phyloP scores from a whole-genome alignment of 2,797 vertebrate species.

The Helarctos malayanus region DNA sequence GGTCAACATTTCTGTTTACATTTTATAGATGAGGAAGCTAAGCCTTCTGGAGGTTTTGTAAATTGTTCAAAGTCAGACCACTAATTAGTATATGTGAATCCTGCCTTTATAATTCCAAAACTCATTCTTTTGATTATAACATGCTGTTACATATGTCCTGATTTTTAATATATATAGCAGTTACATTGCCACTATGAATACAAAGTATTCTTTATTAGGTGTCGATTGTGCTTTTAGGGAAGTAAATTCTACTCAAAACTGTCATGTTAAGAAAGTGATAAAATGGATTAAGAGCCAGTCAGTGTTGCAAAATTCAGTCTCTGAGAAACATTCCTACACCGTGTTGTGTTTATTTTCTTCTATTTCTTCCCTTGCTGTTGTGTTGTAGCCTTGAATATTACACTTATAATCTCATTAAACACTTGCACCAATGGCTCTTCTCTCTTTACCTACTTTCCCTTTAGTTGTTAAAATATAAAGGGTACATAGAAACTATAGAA shows the following conservation, averaged over 20 bases:
- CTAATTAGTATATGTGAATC: constrained; percentile 6
- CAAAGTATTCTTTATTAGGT: not conserved
- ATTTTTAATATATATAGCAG: not conserved
- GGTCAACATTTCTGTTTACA: not conserved
- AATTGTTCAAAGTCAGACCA: not conserved
- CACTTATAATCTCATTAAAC: not conserved
- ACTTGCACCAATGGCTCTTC: not conserved
- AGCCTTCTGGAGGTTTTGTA: not conserved
- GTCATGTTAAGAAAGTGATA: not conserved
- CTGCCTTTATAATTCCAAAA: not conserved
- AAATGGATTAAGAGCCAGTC: not conserved
- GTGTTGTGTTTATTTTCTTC: not conserved
- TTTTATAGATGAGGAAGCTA: not conserved
- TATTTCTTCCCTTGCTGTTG: not conserved
- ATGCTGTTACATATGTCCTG: not conserved
- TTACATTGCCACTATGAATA: not conserved
- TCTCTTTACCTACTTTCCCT: not conserved
- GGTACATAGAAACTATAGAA: not conserved
- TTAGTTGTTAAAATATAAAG: not conserved
- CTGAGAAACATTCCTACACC: not conserved
- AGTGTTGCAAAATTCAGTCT: not conserved
- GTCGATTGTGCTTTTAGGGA: not conserved
- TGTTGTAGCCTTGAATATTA: not conserved
- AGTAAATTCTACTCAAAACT: not conserved
- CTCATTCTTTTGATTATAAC: not conserved